Percentiles rank a stretch among this genome's conserved stretches.
These are phyloP conservation scores for Myrmecophaga tridactyla DNA, from an alignment of 2,113 vertebrate species.

Conservation along the genomic window DNA sequence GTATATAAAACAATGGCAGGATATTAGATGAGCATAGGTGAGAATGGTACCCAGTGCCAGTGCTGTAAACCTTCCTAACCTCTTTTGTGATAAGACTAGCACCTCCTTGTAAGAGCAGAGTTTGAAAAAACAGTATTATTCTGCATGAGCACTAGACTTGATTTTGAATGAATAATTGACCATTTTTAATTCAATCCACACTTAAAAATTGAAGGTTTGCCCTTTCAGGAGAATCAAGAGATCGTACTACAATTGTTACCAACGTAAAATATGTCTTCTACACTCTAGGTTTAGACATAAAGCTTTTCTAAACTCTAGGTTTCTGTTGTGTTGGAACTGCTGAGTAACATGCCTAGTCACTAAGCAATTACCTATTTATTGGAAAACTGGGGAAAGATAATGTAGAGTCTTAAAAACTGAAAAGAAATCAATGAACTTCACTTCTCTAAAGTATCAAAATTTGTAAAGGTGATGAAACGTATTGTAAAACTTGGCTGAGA, in stretches of 20 bases:
- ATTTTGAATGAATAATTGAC: not conserved
- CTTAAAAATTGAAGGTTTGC: not conserved
- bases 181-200: not conserved
- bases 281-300: too few relatives aligned
- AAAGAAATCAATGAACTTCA: not conserved
- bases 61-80: not conserved
- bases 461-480: not conserved
- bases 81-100: not conserved
- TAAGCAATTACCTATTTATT: not conserved
- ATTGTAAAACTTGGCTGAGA: not conserved
- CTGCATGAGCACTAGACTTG: not conserved
- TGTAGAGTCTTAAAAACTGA: not conserved
- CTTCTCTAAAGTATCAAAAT: not conserved
- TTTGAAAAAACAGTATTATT: not conserved
- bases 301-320: not conserved
- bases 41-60: not conserved
- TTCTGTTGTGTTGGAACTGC: not conserved
- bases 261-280: not conserved
- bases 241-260: not conserved
- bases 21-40: not conserved
- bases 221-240: not conserved
- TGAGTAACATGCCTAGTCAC: not conserved
- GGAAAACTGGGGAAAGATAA: not conserved
- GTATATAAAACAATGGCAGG: rapidly evolving
- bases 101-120: not conserved